Percentiles rank a stretch among this genome's conserved stretches.
phyloP scores from a whole-genome alignment of 2,797 vertebrate species.

The Notolabrus celidotus region DNA sequence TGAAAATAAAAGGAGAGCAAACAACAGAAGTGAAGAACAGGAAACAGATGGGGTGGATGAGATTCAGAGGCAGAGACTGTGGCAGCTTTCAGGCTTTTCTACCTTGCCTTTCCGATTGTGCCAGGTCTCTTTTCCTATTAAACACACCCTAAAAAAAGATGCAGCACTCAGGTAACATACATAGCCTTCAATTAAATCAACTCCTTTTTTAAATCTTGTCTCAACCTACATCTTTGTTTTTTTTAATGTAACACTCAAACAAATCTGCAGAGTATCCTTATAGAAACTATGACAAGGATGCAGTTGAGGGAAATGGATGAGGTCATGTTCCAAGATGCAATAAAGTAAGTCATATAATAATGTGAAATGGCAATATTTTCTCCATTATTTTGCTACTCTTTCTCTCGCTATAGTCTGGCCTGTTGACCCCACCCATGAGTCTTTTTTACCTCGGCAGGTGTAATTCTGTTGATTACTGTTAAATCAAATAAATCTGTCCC shows the following conservation, averaged over 20 bases:
- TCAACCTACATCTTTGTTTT: neutral
- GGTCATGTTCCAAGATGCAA: neutral
- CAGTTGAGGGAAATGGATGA: neutral
- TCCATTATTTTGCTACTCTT: too few relatives aligned
- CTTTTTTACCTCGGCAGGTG: constrained; percentile 46
- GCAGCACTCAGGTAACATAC: neutral
- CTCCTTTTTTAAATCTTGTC: neutral
- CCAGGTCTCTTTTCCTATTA: constrained; percentile 11
- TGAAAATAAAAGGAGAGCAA: constrained; percentile 43
- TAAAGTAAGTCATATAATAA: neutral
- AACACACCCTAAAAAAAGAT: neutral
- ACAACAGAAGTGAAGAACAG: constrained; percentile 39
- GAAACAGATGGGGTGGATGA: constrained; percentile 45
- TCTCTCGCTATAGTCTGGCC: constrained; percentile 7
- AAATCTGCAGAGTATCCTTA: neutral
- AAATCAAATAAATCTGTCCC: constrained; percentile 26
- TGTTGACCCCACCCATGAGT: neutral
- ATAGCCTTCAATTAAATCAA: constrained; percentile 1
- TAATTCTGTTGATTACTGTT: constrained; percentile 31
- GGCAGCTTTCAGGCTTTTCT: constrained; percentile 37
- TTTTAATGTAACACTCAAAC: neutral
- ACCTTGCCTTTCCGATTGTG: constrained; percentile 19
- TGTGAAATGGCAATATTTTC: neutral
- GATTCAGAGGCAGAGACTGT: constrained; percentile 34
- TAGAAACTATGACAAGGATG: too few relatives aligned